Evolutionary conservation across 2,113 vertebrate species (phyloP).

Genomic region (Symphodus melops): DNA sequence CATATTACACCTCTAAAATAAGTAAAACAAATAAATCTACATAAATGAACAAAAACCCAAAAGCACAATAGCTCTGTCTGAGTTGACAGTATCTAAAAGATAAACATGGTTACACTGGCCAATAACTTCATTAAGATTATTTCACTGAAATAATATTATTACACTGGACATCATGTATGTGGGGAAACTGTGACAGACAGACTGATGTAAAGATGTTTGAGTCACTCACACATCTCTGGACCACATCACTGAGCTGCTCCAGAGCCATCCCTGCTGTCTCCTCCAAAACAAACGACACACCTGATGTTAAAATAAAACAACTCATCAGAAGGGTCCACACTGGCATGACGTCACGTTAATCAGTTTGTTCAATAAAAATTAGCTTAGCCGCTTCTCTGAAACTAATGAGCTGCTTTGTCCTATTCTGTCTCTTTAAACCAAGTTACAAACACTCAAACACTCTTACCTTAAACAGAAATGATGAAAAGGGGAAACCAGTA

Average conservation of each 20-base stretch:
- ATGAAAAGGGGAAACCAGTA: background rate
- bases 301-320: background rate
- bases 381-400: slow-evolving; percentile 9
- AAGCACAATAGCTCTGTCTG: no score
- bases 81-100: no score
- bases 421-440: background rate
- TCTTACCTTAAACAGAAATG: rapidly evolving
- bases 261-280: slow-evolving; percentile 85
- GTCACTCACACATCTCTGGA: slow-evolving; percentile 94
- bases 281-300: slow-evolving; percentile 23
- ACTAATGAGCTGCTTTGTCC: background rate
- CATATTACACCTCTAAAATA: no score
- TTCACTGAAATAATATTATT: no score
- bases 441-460: no score
- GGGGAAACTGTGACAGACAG: no score
- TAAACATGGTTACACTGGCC: no score
- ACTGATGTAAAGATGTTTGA: background rate
- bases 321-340: background rate
- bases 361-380: background rate
- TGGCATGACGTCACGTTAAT: no score
- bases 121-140: no score
- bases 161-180: background rate
- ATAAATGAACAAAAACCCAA: no score
- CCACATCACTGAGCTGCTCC: slow-evolving; percentile 91
- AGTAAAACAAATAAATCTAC: no score